Evolutionary conservation across 1,140 invertebrate genomes (phyloP), one percentile per base, ranked within the genome.

Genomic region (Mercenaria mercenaria): DNA sequence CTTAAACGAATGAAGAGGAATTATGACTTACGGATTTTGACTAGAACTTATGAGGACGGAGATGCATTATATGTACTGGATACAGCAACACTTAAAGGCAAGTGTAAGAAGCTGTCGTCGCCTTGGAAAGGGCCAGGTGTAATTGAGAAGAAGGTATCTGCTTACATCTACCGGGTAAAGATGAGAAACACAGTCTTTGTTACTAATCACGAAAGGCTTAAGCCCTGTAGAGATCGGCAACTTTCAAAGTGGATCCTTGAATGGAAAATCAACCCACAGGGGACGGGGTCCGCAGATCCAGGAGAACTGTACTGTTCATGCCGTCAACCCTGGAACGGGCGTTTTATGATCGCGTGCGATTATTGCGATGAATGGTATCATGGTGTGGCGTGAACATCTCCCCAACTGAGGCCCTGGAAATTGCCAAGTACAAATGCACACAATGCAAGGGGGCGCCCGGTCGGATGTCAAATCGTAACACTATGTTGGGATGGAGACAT

Each of bases 81-180:
- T 80, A 80, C 76, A 3, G 47, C 39, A 6, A 43, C 34, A 47
- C 23, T n/a, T 23, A 37, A 59, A 37, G 79, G 79, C 32, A 83
- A 67, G n/a, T 83, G 59, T 34, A 39, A n/a, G 56, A 83, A 83
- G 39, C 59, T 83, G 10, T 83, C 32, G 26, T 67, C 81, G 8
- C 81, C 81, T 23, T 83, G 81, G 81, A 83, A 83, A 39, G 56
- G 56, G 13, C 81, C 81, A 8, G 59, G 26, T 13, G 56, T 61
- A 0, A 83, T 83, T n/a, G 18, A 20, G 56, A 83, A 64, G 34
- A 67, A 83, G 23, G 20, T 83, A n/a, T 79, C 72, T 13, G 72
- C 72, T 10, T 76, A 76, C n/a, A 20, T 34, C 72, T 76, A 76
- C 29, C 67, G 29, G 67, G 67, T 69, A 32, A 69, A 37, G 32